Evolutionary conservation across 2,113 vertebrate genomes (phyloP), one percentile per base, ranked within the genome.

Genomic region (Leucopsar rothschildi): DNA sequence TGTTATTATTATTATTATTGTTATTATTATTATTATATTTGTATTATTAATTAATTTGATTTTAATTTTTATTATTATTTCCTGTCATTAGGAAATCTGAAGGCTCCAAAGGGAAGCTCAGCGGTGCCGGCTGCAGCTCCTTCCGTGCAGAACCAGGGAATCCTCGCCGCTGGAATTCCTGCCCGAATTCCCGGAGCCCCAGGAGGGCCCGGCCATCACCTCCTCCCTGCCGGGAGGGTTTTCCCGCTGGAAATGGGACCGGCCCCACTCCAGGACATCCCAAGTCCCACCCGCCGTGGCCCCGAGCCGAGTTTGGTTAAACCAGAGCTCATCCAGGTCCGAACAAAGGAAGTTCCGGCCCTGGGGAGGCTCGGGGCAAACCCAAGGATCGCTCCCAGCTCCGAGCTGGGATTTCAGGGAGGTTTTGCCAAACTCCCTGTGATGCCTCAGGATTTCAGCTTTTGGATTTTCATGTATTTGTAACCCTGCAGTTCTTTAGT

Each of bases 231-330:
- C 10, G 5, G 40, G 11, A 11, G 8, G 12, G 2, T 27, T 21
- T 57, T 29, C 18, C 8, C 27, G 5, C 42, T 9, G 24, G 42
- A 27, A 52, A 12, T 1, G 35, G 35, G 9, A 6, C n/a, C 33
- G 2, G 3, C 8, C 33, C 40, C 33, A 1, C 6, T 6, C 7
- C 35, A 1, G 1, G 5, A 3, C 29, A 6, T 20, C 4, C 45
- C 11, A 37, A 22, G 16, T 4, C 5, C 23, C 2, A 6, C 19
- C 22, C 11, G 55, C 55, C 20, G 55, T 6, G 33, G 21, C 40
- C 63, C 21, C 24, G 53, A 28, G 24, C 27, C 9, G 20, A 4
- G 9, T 37, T 14, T 3, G 59, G 44, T 53, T 0, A 0, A 65
- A 15, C 35, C 11, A 18, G 47, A 50, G 39, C 12, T 0, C 19